Base-by-base conservation (phyloP, 2,797 vertebrate genomes). In the Antennarius maculatus region DNA sequence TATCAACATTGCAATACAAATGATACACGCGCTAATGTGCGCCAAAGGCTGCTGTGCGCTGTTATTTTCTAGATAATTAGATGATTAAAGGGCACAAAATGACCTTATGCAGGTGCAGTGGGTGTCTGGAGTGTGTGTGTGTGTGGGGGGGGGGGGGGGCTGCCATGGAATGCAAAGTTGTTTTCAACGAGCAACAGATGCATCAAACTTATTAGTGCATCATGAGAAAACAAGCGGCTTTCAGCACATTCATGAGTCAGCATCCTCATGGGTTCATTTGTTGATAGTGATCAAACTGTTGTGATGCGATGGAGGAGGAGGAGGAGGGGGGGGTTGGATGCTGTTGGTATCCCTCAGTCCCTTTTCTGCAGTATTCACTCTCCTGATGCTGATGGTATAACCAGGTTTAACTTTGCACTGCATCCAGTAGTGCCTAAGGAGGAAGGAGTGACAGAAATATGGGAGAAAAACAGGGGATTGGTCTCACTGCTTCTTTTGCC, bases 1-100 rank as follows among this genome's bases (percentile, higher is more conserved):
- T 78, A 83, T 88, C 79, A 88, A 81, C 84, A 85, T 78, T 83
- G 71, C 65, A 80, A 81, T 56, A 68, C 53, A 68, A 29, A 72
- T 29, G 2, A 54, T 55, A 12, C 67, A 37, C 14, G 52, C 10
- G 28, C 41, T 27, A 6, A 39, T 14, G 23, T 2, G 23, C 31
- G 31, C 31, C 31, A 34, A 34, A 34, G 31, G 45, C 53, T 62
- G 62, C 62, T 10, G 16, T 79, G 58, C 73, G 73, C 71, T 71
- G 43, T 56, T 16, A 56, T 54, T 72, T 45, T 71, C 53, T 69
- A 61, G 65, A 69, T 71, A 60, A 83, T 74, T 23, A 23, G 23
- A 62, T 54, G 45, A 47, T 59, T 66, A 72, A 55, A 57, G 66
- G 73, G 43, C 47, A 55, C 49, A 43, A 37, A 28, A 73, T 75